phyloP scores from a whole-genome alignment of 2,888 invertebrate species.

The Chydorus sphaericus region DNA sequence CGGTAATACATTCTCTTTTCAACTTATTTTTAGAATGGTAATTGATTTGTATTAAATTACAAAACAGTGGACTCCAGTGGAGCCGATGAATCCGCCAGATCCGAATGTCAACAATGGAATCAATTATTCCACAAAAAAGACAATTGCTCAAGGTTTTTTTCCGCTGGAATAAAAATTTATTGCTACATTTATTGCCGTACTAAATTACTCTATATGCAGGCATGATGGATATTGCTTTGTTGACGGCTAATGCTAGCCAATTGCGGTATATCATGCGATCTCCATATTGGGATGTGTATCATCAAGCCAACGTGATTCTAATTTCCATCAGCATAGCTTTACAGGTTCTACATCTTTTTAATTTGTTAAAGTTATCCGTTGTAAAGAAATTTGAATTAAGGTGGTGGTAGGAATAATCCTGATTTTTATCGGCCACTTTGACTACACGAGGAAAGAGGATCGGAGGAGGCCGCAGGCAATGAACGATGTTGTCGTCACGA shows the following conservation, averaged over 20 bases:
- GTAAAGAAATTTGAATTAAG: constrained; percentile 20
- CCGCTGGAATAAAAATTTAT: not conserved
- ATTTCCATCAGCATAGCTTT: constrained; percentile 25
- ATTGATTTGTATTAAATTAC: not conserved
- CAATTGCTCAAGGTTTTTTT: constrained; percentile 10
- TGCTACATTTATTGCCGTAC: not conserved
- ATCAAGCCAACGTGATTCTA: constrained; percentile 23
- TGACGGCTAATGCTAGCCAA: constrained; percentile 26
- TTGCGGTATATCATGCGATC: constrained; percentile 23
- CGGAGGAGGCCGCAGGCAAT: constrained; percentile 22
- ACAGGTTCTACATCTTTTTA: constrained; percentile 21
- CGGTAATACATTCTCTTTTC: not conserved
- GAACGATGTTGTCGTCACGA: constrained; percentile 24
- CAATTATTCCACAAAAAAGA: constrained; percentile 12
- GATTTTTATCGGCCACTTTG: constrained; percentile 22
- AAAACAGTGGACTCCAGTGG: not conserved
- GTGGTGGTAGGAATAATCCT: constrained; percentile 23
- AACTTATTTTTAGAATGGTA: not conserved
- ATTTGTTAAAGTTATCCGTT: too few relatives aligned
- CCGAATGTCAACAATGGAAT: not conserved
- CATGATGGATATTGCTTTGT: constrained; percentile 25
- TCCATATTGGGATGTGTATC: constrained; percentile 22
- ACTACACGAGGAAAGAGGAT: constrained; percentile 21
- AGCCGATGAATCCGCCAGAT: not conserved
- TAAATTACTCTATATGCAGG: constrained; percentile 17